Evolutionary conservation across 2,797 vertebrate species (phyloP), one percentile per base, ranked within the genome.

Genomic region (Brachymystax lenok): DNA sequence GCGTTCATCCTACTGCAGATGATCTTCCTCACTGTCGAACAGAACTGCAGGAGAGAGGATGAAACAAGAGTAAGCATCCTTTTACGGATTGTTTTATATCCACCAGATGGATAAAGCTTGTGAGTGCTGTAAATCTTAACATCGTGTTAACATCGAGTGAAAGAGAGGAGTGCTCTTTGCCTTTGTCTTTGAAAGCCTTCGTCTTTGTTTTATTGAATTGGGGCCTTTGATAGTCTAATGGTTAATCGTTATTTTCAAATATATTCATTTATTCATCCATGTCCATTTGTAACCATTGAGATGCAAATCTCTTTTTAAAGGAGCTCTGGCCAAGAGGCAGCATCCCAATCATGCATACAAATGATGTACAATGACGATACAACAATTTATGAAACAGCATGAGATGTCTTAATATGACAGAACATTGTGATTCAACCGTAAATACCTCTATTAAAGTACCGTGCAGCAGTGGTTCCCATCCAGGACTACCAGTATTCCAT

Each of bases 1-100:
- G 96, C 91, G 0, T 94, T 97, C 85, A 92, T 95, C 90, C 96
- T 93, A 92, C 97, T 97, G 84, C 94, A 95, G 79, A 99, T 93
- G 35, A 98, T 94, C 93, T 93, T 98, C 92, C 98, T 95, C 83
- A 98, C 90, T 0, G 80, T 88, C 73, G 96, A 96, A 91, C 97
- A 97, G 91, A 99, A 98, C 97, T 99, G 86, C 0, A 80, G 86
- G 85, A 86, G 5, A 79, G 63, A 83, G 50, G 1, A 73, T 5
- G 16, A 82, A 66, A 56, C 75, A 12, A 71, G 28, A 52, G 28
- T 33, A 69, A 19, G 19, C 8, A 10, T 21, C 21, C 21, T 63
- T 63, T 63, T 24, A 3, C 59, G 27, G 10, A 12, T 12, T n/a
- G 24, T 24, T 21, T 61, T 24, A 8, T 12, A 61, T 61, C 59